phyloP scores from a whole-genome alignment of 2,797 vertebrate genomes.

The Buphagus erythrorhynchus region DNA sequence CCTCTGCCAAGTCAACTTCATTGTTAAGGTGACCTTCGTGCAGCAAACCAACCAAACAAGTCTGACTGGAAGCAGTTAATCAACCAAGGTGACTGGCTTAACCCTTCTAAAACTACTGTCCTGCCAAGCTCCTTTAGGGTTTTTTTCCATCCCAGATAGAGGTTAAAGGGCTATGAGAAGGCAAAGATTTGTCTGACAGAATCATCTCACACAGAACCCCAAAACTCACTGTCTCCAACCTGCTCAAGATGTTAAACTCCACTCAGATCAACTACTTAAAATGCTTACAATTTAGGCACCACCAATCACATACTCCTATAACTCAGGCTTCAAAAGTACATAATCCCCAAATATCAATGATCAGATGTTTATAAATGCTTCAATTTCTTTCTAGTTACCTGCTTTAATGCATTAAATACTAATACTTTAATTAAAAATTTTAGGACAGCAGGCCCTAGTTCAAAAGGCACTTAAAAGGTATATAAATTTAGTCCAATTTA shows the following conservation, averaged over 20 bases:
- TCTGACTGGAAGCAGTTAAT: neutral
- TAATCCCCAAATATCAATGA: neutral
- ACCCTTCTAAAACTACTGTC: neutral
- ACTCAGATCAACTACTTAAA: neutral
- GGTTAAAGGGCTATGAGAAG: neutral
- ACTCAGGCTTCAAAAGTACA: neutral
- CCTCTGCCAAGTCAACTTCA: neutral
- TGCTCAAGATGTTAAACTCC: neutral
- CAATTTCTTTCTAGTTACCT: neutral
- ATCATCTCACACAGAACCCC: neutral
- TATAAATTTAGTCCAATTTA: neutral
- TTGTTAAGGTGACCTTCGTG: constrained; percentile 7
- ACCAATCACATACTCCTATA: neutral
- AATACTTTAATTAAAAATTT: neutral
- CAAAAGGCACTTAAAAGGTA: neutral
- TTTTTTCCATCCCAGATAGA: neutral
- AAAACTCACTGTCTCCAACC: neutral
- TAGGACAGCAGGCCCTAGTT: neutral
- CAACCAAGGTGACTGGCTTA: neutral
- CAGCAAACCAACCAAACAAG: neutral
- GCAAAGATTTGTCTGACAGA: neutral
- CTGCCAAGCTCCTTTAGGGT: neutral
- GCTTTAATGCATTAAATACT: neutral
- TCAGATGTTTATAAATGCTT: neutral
- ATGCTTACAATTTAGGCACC: neutral